Evolutionary conservation across 1,140 invertebrate species (phyloP), one percentile per base, ranked within the genome.

Genomic region (Leptopilina clavipes): DNA sequence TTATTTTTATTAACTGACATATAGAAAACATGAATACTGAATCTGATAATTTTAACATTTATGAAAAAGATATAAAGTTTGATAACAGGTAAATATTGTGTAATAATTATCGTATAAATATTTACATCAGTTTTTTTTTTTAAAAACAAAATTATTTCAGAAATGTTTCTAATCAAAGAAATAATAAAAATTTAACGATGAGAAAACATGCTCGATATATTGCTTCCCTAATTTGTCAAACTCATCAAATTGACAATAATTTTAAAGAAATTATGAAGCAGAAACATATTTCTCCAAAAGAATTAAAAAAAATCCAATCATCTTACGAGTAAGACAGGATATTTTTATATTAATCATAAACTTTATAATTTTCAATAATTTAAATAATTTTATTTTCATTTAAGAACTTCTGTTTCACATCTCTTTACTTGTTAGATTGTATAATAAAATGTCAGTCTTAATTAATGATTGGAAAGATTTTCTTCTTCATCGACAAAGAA

Each of bases 151-250:
- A 12, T n/a, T n/a, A n/a, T 65, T 31, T n/a, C 22, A 65, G 56
- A 25, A 25, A 65, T 65, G 25, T 25, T n/a, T 37, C 6, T 12
- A 18, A 54, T 10, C 1, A 14, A 14, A 48, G 45, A 48, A 48
- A 48, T 48, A 59, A 59, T 31, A 7, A 22, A 12, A 65, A 31
- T n/a, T 31, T 14, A 65, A 5, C 12, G 6, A 37, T 31, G 12
- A 65, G 59, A 25, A n/a, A 65, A 31, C n/a, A 14, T 31, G 22
- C 59, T 31, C 22, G 59, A n/a, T 65, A 0, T 5, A 7, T 65
- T 12, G 59, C 59, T 31, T 65, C 22, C 12, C 25, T 65, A 31
- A 65, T 65, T 37, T 65, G 59, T 8, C 59, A 65, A 65, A 37
- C 59, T 31, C 11, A 31, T 65, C 11, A 25, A n/a, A 65, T 65